These are phyloP conservation scores for Callorhinus ursinus DNA, from an alignment of 2,113 vertebrate species.

Conservation along the genomic window DNA sequence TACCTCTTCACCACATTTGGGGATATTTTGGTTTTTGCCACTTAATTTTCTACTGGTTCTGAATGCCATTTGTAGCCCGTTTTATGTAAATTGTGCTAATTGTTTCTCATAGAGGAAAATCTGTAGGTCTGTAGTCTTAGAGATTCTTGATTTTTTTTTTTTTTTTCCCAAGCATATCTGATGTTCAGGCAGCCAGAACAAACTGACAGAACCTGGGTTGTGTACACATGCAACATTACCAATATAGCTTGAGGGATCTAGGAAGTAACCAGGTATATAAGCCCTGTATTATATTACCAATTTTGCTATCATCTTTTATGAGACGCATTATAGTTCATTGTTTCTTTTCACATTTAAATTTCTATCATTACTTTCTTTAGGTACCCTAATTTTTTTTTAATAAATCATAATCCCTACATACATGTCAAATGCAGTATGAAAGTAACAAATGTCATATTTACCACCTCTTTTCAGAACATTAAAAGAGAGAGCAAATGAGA, in stretches of 20 bases:
- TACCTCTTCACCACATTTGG: not conserved
- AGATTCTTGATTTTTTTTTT: not conserved
- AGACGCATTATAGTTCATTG: not conserved
- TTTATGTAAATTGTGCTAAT: not conserved
- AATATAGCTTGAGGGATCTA: not conserved
- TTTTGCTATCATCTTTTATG: not conserved
- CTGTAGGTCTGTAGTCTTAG: not conserved
- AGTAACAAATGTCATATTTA: conserved; percentile 23
- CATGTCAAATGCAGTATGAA: conserved; percentile 7
- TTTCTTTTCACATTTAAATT: conserved; percentile 4
- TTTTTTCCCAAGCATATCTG: not conserved
- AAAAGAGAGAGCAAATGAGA: conserved; percentile 30
- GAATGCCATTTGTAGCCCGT: not conserved
- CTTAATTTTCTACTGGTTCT: not conserved
- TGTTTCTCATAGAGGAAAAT: not conserved
- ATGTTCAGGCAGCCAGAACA: not conserved
- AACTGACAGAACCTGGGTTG: not conserved
- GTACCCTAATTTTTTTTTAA: not conserved
- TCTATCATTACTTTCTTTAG: not conserved
- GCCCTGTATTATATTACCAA: not conserved
- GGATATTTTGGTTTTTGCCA: not conserved
- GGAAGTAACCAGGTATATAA: not conserved
- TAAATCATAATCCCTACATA: not conserved
- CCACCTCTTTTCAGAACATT: conserved; percentile 30
- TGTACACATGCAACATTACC: not conserved